Base-by-base conservation (phyloP, 2,113 vertebrate species). In the Acrocephalus arundinaceus region DNA sequence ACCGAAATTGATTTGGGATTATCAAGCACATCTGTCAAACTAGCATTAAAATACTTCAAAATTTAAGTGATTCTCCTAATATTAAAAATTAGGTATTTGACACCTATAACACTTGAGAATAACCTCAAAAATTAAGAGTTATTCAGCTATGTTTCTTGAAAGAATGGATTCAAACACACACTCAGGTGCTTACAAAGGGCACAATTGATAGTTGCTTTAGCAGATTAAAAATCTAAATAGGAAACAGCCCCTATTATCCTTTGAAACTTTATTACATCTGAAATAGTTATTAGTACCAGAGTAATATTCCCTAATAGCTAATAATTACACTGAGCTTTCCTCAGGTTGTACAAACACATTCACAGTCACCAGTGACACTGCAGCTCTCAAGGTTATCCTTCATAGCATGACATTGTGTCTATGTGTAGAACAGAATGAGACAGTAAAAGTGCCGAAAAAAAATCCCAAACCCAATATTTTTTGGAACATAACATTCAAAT, bases 1-100 rank as follows among this genome's bases (percentile, higher is more conserved):
- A 72, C 61, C 6, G 4, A 92, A 93, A 92, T 62, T 66, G 57
- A 77, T 93, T 86, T 78, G 70, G 80, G 88, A 90, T 90, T 92
- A 71, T 52, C 62, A 65, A 7, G 28, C 46, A 14, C 68, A n/a
- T 84, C 52, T 41, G 65, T 67, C 57, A 88, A 80, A 48, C 27
- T 16, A 55, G 8, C 39, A 81, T 8, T 22, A 45, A 90, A 76
- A 31, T 39, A 35, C 71, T 79, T 70, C 51, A 70, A 73, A 91
- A 70, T 6, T 8, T 14, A 33, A 45, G 10, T 15, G 18, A 75
- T 70, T 54, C 30, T 82, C 31, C 33, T 62, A 67, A 31, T 71
- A 73, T 10, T 75, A 68, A 70, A 79, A 85, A 3, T 8, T 20
- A 46, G 16, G 22, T 49, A 46, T 43, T 68, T 52, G 28, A 13